A percentile compares a stretch with the other conserved stretches of the same genome.
Evolutionary conservation across 2,113 vertebrate genomes (phyloP).

Genomic region (Tympanuchus pallidicinctus): DNA sequence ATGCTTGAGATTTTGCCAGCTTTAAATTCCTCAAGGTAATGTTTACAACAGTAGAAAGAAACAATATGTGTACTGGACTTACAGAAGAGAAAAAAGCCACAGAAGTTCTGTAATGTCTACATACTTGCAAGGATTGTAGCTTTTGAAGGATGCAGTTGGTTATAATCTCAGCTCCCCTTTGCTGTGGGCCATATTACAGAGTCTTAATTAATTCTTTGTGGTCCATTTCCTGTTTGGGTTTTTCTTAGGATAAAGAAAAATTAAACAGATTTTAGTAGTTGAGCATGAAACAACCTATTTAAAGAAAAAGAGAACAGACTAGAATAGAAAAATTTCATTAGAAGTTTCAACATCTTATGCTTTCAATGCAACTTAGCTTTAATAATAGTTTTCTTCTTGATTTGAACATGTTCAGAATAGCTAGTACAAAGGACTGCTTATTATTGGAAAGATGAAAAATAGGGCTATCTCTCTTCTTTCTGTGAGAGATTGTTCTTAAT

Average conservation of each 20-base stretch:
- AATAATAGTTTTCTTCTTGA: conserved; percentile 10
- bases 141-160: conserved; percentile 9
- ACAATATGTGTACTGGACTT: neutral
- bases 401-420: neutral
- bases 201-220: neutral
- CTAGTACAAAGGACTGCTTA: neutral
- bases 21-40: neutral
- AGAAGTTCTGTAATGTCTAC: neutral
- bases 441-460: neutral
- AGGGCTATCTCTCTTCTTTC: neutral
- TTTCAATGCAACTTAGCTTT: neutral
- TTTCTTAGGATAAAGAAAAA: conserved; percentile 22
- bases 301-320: conserved; percentile 13
- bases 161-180: neutral
- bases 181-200: neutral
- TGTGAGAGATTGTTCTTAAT: neutral
- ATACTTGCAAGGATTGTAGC: conserved; percentile 1
- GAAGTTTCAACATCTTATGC: neutral
- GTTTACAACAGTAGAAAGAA: neutral
- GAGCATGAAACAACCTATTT: neutral
- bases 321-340: neutral
- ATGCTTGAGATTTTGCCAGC: neutral
- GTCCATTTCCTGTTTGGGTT: neutral
- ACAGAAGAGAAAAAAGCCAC: neutral
- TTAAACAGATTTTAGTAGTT: neutral